Evolutionary conservation across 2,888 invertebrate species (phyloP), one percentile per base, ranked within the genome.

Genomic region (Achlya flavicornis): DNA sequence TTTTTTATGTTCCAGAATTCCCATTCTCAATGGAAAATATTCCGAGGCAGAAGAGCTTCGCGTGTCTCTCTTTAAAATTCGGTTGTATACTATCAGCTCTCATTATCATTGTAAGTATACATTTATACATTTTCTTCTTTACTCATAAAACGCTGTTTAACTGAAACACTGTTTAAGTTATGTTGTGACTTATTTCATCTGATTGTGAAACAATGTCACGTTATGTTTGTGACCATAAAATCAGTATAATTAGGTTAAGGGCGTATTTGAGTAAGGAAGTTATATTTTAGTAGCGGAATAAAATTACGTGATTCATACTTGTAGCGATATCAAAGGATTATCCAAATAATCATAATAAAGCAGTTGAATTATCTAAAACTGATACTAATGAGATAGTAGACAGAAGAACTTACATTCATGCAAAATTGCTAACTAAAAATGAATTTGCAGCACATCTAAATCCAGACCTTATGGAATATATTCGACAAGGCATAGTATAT

Each of bases 21-120:
- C 87, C 88, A 1, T 81, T 87, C 57, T 89, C 91, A 0, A 73
- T 87, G 79, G 87, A 87, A 65, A 89, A 83, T 59, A 83, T 93
- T n/a, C 92, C 92, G 1, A 70, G 87, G 46, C 92, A 88, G 71
- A 79, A 72, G 48, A 78, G 83, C 63, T 90, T 91, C 46, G 89
- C 79, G 11, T 92, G 93, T 61, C 79, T 93, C 14, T 91, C 93
- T 0, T 79, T 93, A 4, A 91, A 88, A 69, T 80, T 90, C 53
- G 92, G 91, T 12, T 80, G 86, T 59, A 72, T 92, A n/a, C 64
- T 93, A 26, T 85, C 92, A 1, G 92, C 84, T 0, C 73, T 92
- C 16, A 67, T 89, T 46, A 69, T 86, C 5, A 92, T 92, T 65
- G 93, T 93, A 75, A 91, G 92, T 91, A 10, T 75, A 38, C 16